Evolutionary conservation across 2,797 vertebrate genomes (phyloP), one percentile per base, ranked within the genome.

Genomic region (Coreius guichenoti): DNA sequence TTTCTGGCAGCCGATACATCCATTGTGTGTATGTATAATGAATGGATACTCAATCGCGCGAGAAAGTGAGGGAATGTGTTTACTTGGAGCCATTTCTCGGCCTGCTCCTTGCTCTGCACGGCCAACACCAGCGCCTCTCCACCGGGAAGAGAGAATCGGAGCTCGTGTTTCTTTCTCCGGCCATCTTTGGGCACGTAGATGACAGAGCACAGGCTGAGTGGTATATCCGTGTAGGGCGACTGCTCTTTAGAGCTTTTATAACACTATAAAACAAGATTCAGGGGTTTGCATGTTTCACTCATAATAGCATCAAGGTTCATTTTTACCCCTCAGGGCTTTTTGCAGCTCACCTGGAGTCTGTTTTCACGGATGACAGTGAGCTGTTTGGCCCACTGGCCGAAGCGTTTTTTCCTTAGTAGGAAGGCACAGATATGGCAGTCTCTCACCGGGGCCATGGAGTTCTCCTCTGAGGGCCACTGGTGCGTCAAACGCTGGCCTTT

Each of bases 361-460:
- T 95, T 96, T 73, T 99, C 98, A 82, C 95, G 96, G 86, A 99
- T 95, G 84, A 99, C 94, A 0, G 97, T 96, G 77, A 99, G 95
- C 93, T 99, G 98, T 93, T 99, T 99, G 83, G 97, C 92, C 98
- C 98, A 99, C 85, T 99, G 98, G 65, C 98, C 98, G 0, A 99
- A 99, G 56, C 98, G 97, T 89, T 98, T 99, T 94, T 99, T 99
- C 83, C 97, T 95, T 70, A 98, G 90, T 88, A 99, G 95, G 93
- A 99, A 99, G 76, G 98, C 98, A 3, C 98, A 99, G 88, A 99
- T 98, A 90, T 94, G 95, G 90, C 97, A 98, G 87, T 98, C 97
- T 90, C 93, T 96, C 73, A 98, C 96, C 6, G 98, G 95, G 85
- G 94, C 97, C 88, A 97, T 96, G 3, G 97, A 93, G 85, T 94